Base-by-base conservation (phyloP, 1,140 invertebrate genomes). In the Phortica variegata region DNA sequence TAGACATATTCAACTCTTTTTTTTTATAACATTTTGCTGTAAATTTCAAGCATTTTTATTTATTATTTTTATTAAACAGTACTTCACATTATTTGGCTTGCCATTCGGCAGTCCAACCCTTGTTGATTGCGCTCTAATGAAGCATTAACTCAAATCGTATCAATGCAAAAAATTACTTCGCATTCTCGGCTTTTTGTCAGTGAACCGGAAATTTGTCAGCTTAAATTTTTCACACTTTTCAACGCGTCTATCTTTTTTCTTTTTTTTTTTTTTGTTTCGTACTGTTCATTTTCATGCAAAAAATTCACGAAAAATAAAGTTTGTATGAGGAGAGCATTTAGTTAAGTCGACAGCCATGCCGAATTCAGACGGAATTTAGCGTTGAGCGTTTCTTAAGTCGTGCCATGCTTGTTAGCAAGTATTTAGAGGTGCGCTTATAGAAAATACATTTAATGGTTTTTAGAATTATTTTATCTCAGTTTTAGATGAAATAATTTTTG, bases 141-240 rank as follows among this genome's bases (percentile, higher is more conserved):
- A 34, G 49, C 50, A 38, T 49, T 41, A 4, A 16, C 12, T 16
- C 17, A 58, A 61, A 58, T 56, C 63, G 39, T 38, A 43, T 63
- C 49, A 54, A 26, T 13, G n/a, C 45, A 44, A 37, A 49, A 69
- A 60, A 68, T 60, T 31, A 52, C 57, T 23, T 37, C 23, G 15
- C 33, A n/a, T 36, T 36, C 43, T 40, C 31, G 12, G 41, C 38
- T 42, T 19, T 43, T 39, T 36, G n/a, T n/a, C 18, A 41, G 13
- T 49, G 33, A 45, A 49, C 49, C 56, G 52, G 45, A 68, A 60
- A 68, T 68, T 68, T 68, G 63, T 68, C 63, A 63, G 63, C 63
- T 68, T 68, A 53, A 49, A 63, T 68, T 68, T 26, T 68, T 31
- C 65, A 68, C 65, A 68, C 65, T 45, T 53, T 39, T 69, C 63